These are phyloP conservation scores for Paradoxurus hermaphroditus DNA, from an alignment of 2,113 vertebrate genomes.

Conservation along the genomic window DNA sequence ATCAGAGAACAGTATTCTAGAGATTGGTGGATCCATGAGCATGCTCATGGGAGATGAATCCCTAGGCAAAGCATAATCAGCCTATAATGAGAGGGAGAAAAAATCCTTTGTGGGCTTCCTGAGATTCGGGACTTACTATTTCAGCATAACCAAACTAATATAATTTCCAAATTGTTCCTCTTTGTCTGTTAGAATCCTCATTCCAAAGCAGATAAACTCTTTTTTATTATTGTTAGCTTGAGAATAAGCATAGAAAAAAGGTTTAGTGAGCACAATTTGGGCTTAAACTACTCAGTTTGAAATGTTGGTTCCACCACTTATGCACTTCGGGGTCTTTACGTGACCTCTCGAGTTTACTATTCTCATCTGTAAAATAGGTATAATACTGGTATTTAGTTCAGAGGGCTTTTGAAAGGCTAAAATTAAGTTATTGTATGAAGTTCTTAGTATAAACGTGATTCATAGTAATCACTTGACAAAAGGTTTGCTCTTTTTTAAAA, in stretches of 20 bases:
- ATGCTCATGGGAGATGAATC: background rate
- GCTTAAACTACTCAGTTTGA: background rate
- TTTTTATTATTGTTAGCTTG: background rate
- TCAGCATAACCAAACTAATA: background rate
- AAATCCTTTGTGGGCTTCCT: background rate
- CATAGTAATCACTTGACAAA: background rate
- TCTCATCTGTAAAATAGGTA: background rate
- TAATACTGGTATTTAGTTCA: background rate
- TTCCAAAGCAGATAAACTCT: background rate
- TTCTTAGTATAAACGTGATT: background rate
- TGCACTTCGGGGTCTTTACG: background rate
- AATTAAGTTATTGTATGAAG: background rate
- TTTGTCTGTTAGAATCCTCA: background rate
- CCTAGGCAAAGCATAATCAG: background rate
- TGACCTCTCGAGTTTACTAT: background rate
- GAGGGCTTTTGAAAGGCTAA: background rate
- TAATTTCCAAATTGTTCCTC: background rate
- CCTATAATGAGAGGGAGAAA: background rate
- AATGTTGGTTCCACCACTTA: background rate
- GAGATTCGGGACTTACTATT: background rate
- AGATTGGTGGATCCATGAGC: background rate
- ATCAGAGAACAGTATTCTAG: background rate
- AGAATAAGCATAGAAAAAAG: background rate
- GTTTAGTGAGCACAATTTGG: background rate
- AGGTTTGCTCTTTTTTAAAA: background rate